These are phyloP conservation scores for Caenorhabditis remanei DNA, from an alignment of 1,140 invertebrate species.

Conservation along the genomic window DNA sequence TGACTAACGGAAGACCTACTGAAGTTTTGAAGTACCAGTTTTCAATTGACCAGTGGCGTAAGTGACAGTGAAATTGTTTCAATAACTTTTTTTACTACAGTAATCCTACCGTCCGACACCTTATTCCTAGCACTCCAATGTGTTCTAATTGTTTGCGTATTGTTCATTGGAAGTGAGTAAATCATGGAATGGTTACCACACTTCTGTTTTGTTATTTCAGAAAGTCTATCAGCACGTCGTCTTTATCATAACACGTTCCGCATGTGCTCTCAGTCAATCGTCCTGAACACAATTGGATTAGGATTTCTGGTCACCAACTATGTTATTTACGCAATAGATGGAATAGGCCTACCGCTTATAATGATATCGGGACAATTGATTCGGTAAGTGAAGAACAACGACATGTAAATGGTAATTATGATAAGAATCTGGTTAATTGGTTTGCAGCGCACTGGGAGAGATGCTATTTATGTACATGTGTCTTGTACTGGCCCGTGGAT, in stretches of 20 bases:
- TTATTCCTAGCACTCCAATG: slow-evolving; percentile 82
- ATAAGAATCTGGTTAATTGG: slow-evolving; percentile 83
- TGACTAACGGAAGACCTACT: slow-evolving; percentile 86
- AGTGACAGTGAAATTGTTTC: slow-evolving; percentile 78
- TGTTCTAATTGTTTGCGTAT: slow-evolving; percentile 82
- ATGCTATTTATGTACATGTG: slow-evolving; percentile 60
- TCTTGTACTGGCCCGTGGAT: slow-evolving; percentile 56
- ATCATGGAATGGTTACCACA: slow-evolving; percentile 28
- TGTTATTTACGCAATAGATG: slow-evolving; percentile 84
- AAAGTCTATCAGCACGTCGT: slow-evolving; percentile 83
- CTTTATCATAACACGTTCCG: slow-evolving; percentile 90
- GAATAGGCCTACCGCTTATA: slow-evolving; percentile 81
- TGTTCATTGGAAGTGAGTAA: slow-evolving; percentile 63
- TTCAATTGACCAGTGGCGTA: slow-evolving; percentile 92
- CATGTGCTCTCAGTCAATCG: slow-evolving; percentile 85
- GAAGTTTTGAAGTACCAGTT: slow-evolving; percentile 89
- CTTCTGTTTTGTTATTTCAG: slow-evolving; percentile 49
- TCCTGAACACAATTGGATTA: slow-evolving; percentile 82
- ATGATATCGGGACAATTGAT: slow-evolving; percentile 82
- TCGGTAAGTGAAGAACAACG: slow-evolving; percentile 58
- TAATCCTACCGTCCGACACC: slow-evolving; percentile 84
- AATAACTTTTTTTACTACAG: slow-evolving; percentile 80
- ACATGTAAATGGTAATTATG: slow-evolving; percentile 83
- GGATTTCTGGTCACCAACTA: slow-evolving; percentile 83
- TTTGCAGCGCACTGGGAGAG: slow-evolving; percentile 80